A percentile compares a stretch with the other conserved stretches of the same genome.
Evolutionary conservation across 2,797 vertebrate species (phyloP).

Genomic region (Remorina albescens): DNA sequence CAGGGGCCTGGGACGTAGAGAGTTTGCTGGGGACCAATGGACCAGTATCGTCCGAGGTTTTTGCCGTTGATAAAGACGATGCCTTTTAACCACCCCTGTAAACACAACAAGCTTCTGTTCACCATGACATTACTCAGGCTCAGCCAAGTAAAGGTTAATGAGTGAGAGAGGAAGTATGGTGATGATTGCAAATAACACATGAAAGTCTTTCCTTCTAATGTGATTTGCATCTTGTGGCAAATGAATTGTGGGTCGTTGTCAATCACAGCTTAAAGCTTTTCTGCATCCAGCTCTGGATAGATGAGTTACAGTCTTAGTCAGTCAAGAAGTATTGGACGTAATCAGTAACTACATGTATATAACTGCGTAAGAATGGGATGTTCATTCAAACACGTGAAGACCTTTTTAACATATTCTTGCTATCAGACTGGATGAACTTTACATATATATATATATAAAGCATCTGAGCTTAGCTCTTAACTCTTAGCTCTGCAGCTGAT

Average conservation of each 20-base stretch:
- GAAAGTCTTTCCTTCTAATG: not conserved
- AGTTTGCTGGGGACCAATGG: slow-evolving; percentile 91
- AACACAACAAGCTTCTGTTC: slow-evolving; percentile 31
- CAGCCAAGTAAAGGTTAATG: not conserved
- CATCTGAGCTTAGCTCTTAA: too few species aligned
- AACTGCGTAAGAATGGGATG: not conserved
- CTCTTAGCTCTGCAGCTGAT: too few species aligned
- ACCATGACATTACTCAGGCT: slow-evolving; percentile 6
- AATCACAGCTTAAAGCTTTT: not conserved
- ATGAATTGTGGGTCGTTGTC: not conserved
- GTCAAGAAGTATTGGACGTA: slow-evolving; percentile 14
- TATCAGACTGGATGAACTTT: not conserved
- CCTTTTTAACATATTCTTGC: slow-evolving; percentile 21
- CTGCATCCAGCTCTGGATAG: not conserved
- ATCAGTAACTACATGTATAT: slow-evolving; percentile 33
- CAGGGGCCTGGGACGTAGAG: slow-evolving; percentile 92
- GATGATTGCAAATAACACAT: not conserved
- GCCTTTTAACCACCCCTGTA: slow-evolving; percentile 93
- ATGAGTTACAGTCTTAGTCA: not conserved
- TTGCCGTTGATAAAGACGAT: slow-evolving; percentile 91
- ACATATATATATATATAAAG: too few species aligned
- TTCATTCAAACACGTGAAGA: slow-evolving; percentile 14
- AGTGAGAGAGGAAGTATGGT: not conserved
- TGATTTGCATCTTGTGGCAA: not conserved
- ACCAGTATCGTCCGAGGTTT: slow-evolving; percentile 93